Conservation (phyloP, 2,113 vertebrate species). For the Pseudorhombus dupliciocellatus region DNA sequence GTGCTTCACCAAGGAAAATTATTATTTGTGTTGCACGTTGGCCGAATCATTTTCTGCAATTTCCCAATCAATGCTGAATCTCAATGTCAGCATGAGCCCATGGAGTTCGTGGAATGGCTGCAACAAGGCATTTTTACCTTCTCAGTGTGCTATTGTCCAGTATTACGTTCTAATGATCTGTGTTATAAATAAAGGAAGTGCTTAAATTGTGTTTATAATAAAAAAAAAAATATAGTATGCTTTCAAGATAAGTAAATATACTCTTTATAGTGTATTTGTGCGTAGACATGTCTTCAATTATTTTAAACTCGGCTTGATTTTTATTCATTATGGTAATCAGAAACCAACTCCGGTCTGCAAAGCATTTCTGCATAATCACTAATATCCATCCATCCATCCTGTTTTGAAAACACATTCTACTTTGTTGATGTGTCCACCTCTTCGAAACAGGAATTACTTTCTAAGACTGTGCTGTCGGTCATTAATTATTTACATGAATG, state of each 20-base stretch:
- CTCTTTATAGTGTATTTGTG: no score
- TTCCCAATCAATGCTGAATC: background rate
- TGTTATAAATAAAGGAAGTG: constrained; percentile 14
- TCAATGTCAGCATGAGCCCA: background rate
- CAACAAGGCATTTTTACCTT: background rate
- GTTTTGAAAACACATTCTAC: background rate
- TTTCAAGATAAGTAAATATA: no score
- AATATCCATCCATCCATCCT: background rate
- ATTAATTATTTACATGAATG: background rate
- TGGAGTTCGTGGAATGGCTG: background rate
- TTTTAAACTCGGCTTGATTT: no score
- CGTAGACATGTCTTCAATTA: no score
- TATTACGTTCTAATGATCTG: background rate
- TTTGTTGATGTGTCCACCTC: background rate
- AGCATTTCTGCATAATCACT: no score
- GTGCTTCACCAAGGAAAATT: background rate
- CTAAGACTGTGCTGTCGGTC: background rate
- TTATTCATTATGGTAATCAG: no score
- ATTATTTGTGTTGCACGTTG: background rate
- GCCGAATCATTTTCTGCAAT: constrained; percentile 15
- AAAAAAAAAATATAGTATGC: background rate
- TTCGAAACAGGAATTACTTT: background rate
- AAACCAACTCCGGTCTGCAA: no score
- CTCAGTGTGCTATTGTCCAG: background rate
- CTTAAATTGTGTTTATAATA: background rate